These are phyloP conservation scores for Artibeus jamaicensis DNA, from an alignment of 2,797 vertebrate genomes.

Conservation along the genomic window DNA sequence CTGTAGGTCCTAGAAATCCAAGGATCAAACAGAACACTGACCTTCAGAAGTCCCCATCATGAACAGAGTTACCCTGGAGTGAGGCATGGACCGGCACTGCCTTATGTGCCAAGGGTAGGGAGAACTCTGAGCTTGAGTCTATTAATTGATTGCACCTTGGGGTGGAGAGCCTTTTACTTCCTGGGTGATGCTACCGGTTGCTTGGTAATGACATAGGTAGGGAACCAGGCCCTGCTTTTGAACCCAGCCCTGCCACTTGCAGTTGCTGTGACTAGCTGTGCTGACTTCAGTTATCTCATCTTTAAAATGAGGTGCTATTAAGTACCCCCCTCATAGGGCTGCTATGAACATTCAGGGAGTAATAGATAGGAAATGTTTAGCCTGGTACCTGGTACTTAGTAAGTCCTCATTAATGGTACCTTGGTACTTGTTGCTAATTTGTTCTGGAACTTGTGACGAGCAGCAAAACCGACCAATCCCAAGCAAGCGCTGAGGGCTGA, in stretches of 20 bases:
- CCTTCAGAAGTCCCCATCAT: background rate
- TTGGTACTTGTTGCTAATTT: background rate
- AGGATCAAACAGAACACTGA: background rate
- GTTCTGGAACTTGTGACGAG: background rate
- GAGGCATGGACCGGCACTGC: background rate
- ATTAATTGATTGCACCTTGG: background rate
- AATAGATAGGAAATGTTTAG: background rate
- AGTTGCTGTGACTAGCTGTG: background rate
- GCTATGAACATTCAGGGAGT: background rate
- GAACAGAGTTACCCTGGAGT: background rate
- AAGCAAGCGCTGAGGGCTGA: no score
- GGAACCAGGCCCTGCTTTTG: background rate
- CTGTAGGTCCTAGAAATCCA: background rate
- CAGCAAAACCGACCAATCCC: background rate
- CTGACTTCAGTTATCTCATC: background rate
- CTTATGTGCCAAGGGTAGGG: background rate
- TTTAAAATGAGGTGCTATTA: background rate
- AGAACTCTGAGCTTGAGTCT: background rate
- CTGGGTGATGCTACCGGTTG: background rate
- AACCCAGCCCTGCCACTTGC: background rate
- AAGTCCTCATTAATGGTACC: background rate
- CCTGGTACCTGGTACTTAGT: background rate
- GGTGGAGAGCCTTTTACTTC: background rate
- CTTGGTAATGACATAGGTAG: background rate
- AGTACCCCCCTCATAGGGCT: fast-evolving